Evolutionary conservation across 2,113 vertebrate species (phyloP).

Genomic region (Bungarus multicinctus): DNA sequence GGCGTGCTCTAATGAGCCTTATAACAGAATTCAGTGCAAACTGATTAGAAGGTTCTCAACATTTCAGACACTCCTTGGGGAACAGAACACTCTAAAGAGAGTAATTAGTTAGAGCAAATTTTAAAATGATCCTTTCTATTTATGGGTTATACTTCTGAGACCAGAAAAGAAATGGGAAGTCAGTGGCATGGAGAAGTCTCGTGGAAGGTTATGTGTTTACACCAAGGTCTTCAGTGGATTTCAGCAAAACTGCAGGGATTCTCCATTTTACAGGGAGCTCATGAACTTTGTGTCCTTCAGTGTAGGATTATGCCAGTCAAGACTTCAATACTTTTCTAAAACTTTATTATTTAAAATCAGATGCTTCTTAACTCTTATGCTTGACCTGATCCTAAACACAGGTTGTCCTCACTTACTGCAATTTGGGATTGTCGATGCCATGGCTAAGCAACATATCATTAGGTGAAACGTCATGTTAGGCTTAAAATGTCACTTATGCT

Average conservation of each 20-base stretch:
- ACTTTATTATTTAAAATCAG: background rate
- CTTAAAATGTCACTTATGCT: background rate
- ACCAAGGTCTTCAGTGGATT: background rate
- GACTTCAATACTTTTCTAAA: background rate
- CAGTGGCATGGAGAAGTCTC: background rate
- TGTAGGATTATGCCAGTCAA: background rate
- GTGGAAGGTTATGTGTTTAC: background rate
- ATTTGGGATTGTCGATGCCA: background rate
- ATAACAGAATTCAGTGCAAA: constrained; percentile 55
- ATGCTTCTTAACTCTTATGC: background rate
- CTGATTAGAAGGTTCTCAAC: constrained; percentile 58
- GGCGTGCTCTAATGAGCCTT: constrained; percentile 55
- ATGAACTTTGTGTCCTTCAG: background rate
- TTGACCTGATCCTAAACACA: background rate
- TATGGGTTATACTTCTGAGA: constrained; percentile 43
- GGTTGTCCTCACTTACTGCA: background rate
- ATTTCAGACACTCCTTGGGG: constrained; percentile 25
- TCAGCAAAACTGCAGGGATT: background rate
- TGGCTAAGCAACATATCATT: background rate
- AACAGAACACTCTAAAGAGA: constrained; percentile 48
- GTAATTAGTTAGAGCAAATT: constrained; percentile 61
- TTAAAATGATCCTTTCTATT: constrained; percentile 49
- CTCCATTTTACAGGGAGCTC: background rate
- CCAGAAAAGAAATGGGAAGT: background rate
- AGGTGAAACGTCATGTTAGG: background rate